Base-by-base conservation (phyloP, 2,797 vertebrate genomes). In the Hirundo rustica region DNA sequence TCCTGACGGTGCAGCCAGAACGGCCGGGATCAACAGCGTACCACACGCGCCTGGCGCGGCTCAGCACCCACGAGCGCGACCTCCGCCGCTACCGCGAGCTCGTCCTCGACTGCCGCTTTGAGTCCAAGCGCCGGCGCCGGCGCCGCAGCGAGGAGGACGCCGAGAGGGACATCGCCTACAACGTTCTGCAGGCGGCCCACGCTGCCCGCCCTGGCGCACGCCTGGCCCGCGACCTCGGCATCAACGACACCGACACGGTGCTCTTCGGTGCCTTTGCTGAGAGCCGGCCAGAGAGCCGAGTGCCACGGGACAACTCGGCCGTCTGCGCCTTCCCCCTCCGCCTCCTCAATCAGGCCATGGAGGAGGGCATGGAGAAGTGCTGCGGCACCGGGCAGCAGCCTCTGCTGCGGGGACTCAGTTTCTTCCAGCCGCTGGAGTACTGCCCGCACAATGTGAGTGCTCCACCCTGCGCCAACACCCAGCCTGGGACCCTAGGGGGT, bases 391-490 rank as follows among this genome's bases (percentile, higher is more conserved):
- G 68, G 16, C 38, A 38, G n/a, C 98, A 98, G 71, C 95, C 97
- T 29, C 96, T 98, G 64, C 97, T 95, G 54, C 97, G 99, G 77
- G 99, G 99, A 3, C 98, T 99, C 38, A 98, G 97, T 82, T 98
- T 99, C 96, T 99, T 99, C 96, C 99, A 99, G 97, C 84, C 96
- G 0, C 97, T 97, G 85, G 98, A 98, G 90, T 98, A 98, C 95
- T 99, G 99, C 92, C 99, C 99, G 8, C 98, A 99, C 50, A 98
- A 98, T 88, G 99, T 99, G 97, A 99, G 98, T 95, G 62, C 38
- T 68, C 57, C 1, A 2, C 57, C 48, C 44, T 8, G 3, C 0
- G 0, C 29, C 0, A 0, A 0, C 2, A 2, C 42, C 82, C 0
- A 0, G 34, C 45, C 36, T 0, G 0, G 42, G 30, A 8, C 15